Evolutionary conservation across 2,797 vertebrate genomes (phyloP).

Genomic region (Netta rufina): DNA sequence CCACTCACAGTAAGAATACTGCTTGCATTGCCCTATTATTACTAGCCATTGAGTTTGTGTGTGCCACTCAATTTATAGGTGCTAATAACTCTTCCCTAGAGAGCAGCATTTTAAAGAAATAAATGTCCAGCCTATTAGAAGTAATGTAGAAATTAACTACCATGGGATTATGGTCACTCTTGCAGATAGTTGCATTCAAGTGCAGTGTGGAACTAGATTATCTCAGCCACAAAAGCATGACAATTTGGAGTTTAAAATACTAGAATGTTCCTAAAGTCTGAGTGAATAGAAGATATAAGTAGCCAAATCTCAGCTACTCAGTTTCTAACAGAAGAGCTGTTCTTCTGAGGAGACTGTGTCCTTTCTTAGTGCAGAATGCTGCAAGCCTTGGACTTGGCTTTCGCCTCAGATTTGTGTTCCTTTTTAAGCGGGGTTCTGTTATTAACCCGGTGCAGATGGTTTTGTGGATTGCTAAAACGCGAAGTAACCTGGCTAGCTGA

Average conservation of each 20-base stretch:
- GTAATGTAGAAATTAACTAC: constrained; percentile 51
- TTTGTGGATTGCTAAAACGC: background rate
- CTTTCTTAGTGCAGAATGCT: background rate
- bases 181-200: constrained; percentile 34
- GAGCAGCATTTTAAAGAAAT: constrained; percentile 67
- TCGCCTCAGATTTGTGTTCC: background rate
- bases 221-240: background rate
- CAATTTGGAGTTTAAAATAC: background rate
- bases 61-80: constrained; percentile 61
- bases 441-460: background rate
- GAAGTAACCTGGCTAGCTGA: background rate
- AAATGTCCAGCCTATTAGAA: constrained; percentile 56
- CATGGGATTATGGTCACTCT: constrained; percentile 32
- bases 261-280: background rate
- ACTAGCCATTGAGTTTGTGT: constrained; percentile 55
- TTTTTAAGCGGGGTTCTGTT: background rate
- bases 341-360: background rate
- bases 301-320: background rate
- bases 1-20: constrained; percentile 13
- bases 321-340: background rate
- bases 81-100: constrained; percentile 74
- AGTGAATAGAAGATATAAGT: background rate
- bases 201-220: constrained; percentile 9
- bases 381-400: background rate
- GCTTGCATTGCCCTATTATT: constrained; percentile 57